Conservation (phyloP, 2,113 vertebrate species). For the Scalopus aquaticus region DNA sequence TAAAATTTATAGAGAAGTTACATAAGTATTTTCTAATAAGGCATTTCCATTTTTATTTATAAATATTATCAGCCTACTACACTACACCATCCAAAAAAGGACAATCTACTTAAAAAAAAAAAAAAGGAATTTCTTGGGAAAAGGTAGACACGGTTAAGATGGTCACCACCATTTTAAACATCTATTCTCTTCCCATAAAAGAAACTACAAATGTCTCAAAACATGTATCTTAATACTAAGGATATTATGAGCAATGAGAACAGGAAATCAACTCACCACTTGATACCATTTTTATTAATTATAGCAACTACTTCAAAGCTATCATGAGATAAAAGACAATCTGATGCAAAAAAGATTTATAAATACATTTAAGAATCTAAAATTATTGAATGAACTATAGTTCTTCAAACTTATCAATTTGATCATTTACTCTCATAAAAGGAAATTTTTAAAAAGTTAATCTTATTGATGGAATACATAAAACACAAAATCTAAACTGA, state of each 20-base stretch:
- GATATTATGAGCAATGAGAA: neutral
- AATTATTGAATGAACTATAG: neutral
- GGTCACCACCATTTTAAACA: neutral
- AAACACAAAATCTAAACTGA: neutral
- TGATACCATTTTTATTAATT: neutral
- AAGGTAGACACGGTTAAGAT: neutral
- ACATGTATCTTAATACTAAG: neutral
- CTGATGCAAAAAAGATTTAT: neutral
- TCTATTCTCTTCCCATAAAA: neutral
- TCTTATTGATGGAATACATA: neutral
- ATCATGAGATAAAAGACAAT: neutral
- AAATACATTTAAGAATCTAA: neutral
- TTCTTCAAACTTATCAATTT: no score
- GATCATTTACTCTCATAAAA: no score
- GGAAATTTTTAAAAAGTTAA: neutral
- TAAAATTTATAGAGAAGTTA: no score
- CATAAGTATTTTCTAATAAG: neutral
- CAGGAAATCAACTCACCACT: neutral
- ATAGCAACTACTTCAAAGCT: slow-evolving; percentile 25
- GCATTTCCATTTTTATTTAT: neutral
- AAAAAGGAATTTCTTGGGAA: neutral
- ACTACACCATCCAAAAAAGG: neutral
- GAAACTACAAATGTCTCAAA: neutral
- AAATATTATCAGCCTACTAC: neutral
- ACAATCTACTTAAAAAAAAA: neutral